Evolutionary conservation across 2,797 vertebrate species (phyloP).

Genomic region (Todus mexicanus): DNA sequence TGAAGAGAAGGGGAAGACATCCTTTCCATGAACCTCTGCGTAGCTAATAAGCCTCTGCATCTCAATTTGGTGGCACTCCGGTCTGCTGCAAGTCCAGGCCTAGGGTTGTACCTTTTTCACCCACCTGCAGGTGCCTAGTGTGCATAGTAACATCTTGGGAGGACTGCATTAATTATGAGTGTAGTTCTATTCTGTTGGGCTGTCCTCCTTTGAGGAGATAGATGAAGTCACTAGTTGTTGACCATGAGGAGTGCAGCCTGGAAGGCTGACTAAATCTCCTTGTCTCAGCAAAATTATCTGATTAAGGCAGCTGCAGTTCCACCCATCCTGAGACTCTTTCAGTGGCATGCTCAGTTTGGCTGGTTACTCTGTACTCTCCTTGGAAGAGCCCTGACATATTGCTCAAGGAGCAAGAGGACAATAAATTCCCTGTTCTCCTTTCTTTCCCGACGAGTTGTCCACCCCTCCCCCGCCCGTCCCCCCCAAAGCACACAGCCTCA

Average conservation of each 20-base stretch:
- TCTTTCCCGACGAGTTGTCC: too few species aligned
- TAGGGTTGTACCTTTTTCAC: background rate
- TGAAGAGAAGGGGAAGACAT: background rate
- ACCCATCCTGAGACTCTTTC: accelerated
- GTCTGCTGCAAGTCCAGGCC: background rate
- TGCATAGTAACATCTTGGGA: background rate
- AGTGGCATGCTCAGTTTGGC: background rate
- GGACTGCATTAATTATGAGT: background rate
- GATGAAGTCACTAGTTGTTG: background rate
- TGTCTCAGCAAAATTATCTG: accelerated
- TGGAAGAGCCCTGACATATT: background rate
- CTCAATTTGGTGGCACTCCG: background rate
- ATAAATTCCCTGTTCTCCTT: background rate
- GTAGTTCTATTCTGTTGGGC: background rate
- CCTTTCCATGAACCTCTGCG: background rate
- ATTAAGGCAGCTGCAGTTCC: background rate
- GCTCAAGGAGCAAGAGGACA: background rate
- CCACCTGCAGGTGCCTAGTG: background rate
- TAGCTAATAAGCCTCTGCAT: background rate
- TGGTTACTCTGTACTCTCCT: background rate
- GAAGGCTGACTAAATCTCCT: background rate
- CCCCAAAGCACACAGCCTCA: background rate
- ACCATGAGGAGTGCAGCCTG: background rate
- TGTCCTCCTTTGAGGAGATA: background rate
- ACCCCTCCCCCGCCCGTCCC: too few species aligned